A percentile compares a stretch with the other conserved stretches of the same genome.
phyloP scores from a whole-genome alignment of 2,888 invertebrate species.

The Habrosyne pyritoides region DNA sequence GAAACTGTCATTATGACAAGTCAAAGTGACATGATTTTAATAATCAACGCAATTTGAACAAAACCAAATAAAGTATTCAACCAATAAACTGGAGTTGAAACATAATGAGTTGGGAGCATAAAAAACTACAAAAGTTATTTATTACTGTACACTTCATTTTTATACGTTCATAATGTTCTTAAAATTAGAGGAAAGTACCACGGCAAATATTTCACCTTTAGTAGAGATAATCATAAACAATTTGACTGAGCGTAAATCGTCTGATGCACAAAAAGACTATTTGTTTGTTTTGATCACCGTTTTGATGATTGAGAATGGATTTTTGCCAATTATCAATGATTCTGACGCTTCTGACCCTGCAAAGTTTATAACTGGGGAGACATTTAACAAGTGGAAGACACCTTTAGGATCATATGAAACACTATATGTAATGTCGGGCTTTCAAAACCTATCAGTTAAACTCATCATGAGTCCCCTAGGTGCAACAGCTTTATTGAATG shows the following conservation, averaged over 20 bases:
- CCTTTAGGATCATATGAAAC: conserved; percentile 55
- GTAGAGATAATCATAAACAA: conserved; percentile 53
- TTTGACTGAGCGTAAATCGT: conserved; percentile 41
- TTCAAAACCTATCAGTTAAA: conserved; percentile 52
- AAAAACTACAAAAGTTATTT: too few species aligned
- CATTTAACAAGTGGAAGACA: conserved; percentile 52
- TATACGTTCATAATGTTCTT: conserved; percentile 47
- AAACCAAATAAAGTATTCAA: too few species aligned
- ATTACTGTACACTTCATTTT: too few species aligned
- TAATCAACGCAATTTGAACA: too few species aligned
- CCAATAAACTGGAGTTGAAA: too few species aligned
- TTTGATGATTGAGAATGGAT: conserved; percentile 70
- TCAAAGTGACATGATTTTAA: too few species aligned
- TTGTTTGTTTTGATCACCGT: conserved; percentile 62
- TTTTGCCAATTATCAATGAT: conserved; percentile 47
- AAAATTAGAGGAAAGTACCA: conserved; percentile 64
- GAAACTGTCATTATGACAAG: too few species aligned
- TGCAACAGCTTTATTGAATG: conserved; percentile 60
- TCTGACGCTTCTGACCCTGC: conserved; percentile 34
- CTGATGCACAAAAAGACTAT: conserved; percentile 65
- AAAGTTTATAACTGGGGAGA: conserved; percentile 37
- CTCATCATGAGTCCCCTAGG: conserved; percentile 66
- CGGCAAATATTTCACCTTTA: conserved; percentile 52
- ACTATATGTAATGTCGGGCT: conserved; percentile 54
- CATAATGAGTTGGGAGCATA: too few species aligned